Evolutionary conservation across 2,113 vertebrate species (phyloP).

Genomic region (Stercorarius parasiticus): DNA sequence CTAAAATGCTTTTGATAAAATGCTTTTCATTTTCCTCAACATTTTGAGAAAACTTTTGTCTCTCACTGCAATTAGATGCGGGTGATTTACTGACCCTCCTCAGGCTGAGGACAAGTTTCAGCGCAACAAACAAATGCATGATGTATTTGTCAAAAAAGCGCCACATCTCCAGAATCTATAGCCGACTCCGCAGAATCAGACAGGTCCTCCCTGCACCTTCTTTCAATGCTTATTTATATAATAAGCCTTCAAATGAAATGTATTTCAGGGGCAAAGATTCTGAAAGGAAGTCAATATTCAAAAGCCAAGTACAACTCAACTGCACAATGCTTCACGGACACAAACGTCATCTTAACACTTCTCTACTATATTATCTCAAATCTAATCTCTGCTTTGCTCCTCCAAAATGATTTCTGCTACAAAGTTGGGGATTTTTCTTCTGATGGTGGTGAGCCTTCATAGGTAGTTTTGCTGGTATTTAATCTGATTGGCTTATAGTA

Average conservation of each 20-base stretch:
- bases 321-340: background rate
- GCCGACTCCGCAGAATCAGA: background rate
- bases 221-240: background rate
- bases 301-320: background rate
- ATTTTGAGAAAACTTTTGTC: background rate
- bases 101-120: background rate
- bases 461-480: background rate
- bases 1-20: background rate
- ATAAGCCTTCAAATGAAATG: background rate
- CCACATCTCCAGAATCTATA: background rate
- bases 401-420: background rate
- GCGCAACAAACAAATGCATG: background rate
- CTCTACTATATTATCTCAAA: accelerated
- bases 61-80: background rate
- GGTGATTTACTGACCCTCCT: background rate
- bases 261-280: background rate
- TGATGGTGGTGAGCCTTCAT: background rate
- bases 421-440: background rate
- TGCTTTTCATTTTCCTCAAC: background rate
- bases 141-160: background rate
- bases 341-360: background rate
- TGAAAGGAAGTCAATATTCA: background rate
- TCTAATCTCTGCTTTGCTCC: background rate
- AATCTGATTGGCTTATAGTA: background rate
- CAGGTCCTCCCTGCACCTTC: background rate